These are phyloP conservation scores for Torymus aiolomorphi DNA, from an alignment of 2,888 invertebrate genomes.

Conservation along the genomic window DNA sequence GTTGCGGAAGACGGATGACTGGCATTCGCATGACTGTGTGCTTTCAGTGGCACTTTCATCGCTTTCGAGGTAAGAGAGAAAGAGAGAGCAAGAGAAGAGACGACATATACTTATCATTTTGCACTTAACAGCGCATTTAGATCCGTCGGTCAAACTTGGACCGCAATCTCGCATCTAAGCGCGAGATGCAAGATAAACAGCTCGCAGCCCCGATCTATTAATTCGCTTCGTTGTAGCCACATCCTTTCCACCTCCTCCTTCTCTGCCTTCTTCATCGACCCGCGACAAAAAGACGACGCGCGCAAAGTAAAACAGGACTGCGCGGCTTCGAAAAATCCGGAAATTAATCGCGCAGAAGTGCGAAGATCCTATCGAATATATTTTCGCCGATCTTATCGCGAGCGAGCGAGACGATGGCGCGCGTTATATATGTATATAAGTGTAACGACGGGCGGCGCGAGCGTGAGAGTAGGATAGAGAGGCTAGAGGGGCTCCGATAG, in stretches of 20 bases:
- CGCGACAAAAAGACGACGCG: too few species aligned
- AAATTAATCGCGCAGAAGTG: constrained; percentile 48
- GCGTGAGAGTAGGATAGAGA: not conserved
- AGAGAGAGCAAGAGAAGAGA: too few species aligned
- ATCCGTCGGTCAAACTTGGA: not conserved
- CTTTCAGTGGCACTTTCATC: constrained; percentile 10
- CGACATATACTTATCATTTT: constrained; percentile 10
- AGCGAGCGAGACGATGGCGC: too few species aligned
- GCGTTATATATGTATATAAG: not conserved
- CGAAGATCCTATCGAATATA: constrained; percentile 38
- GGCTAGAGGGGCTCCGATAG: not conserved
- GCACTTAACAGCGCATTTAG: constrained; percentile 5
- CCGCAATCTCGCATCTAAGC: not conserved
- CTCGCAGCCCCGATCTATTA: constrained; percentile 21
- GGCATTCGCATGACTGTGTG: too few species aligned
- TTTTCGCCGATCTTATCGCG: constrained; percentile 28
- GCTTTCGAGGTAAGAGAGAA: not conserved
- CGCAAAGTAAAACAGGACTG: not conserved
- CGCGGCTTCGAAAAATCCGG: constrained; percentile 5
- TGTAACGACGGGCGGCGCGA: constrained; percentile 11
- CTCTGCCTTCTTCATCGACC: too few species aligned
- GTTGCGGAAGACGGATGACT: too few species aligned
- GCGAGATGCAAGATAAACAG: constrained; percentile 32
- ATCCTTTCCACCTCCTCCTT: too few species aligned
- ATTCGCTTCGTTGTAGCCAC: constrained; percentile 12